These are phyloP conservation scores for Lasioglossum marginatum DNA, from an alignment of 2,888 invertebrate genomes.

Conservation along the genomic window DNA sequence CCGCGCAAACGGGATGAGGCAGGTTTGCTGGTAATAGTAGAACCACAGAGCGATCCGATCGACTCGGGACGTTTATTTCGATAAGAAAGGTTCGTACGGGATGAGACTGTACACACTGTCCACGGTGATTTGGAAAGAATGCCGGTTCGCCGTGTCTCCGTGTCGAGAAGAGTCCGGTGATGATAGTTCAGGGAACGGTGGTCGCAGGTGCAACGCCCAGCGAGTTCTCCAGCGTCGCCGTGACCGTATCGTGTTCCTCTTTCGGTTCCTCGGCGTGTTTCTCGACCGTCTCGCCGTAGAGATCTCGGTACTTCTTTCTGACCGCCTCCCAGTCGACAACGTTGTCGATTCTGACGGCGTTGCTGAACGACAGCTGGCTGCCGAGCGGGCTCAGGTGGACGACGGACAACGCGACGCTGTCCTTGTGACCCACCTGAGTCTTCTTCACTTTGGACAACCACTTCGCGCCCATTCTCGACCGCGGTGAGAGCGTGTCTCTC, in stretches of 20 bases:
- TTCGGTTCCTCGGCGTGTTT: slow-evolving; percentile 70
- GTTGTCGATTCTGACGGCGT: slow-evolving; percentile 92
- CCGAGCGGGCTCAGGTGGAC: slow-evolving; percentile 93
- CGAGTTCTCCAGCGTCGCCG: slow-evolving; percentile 51
- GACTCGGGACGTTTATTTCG: slow-evolving; percentile 60
- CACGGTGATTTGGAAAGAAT: slow-evolving; percentile 12
- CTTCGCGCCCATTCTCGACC: slow-evolving; percentile 94
- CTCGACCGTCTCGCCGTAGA: slow-evolving; percentile 88
- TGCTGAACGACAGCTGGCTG: slow-evolving; percentile 91
- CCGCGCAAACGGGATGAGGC: slow-evolving; percentile 7
- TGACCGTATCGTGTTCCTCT: slow-evolving; percentile 51
- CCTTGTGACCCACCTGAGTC: slow-evolving; percentile 92
- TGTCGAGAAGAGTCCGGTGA: not conserved
- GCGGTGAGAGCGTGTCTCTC: slow-evolving; percentile 89
- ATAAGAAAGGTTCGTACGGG: slow-evolving; percentile 43
- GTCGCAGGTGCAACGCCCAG: slow-evolving; percentile 40
- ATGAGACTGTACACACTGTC: slow-evolving; percentile 40
- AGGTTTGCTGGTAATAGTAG: slow-evolving; percentile 38
- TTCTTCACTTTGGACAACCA: slow-evolving; percentile 96
- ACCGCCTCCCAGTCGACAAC: slow-evolving; percentile 97
- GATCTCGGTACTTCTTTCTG: slow-evolving; percentile 93
- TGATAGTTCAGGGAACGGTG: slow-evolving; percentile 22
- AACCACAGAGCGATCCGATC: slow-evolving; percentile 32
- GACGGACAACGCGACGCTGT: slow-evolving; percentile 91
- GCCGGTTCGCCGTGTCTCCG: not conserved